A percentile compares a stretch with the other conserved stretches of the same genome.
Conservation (phyloP, 2,113 vertebrate species). For the Hydrolagus affinis region DNA sequence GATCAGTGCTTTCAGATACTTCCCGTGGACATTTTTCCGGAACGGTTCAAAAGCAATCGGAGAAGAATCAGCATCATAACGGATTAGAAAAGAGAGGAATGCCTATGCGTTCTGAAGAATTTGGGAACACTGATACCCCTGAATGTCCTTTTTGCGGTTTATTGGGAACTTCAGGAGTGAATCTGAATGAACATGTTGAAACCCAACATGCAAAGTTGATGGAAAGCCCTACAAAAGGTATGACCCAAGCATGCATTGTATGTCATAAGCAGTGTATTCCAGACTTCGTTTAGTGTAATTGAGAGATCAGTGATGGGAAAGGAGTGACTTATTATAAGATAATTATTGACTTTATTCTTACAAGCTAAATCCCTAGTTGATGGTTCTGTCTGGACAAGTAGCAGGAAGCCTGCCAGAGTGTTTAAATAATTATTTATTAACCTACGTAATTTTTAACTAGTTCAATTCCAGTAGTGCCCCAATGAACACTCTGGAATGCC, state of each 20-base stretch:
- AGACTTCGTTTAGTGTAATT: not conserved
- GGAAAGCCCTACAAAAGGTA: slow-evolving; percentile 43
- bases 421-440: too few relatives aligned
- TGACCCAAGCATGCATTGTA: not conserved
- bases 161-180: slow-evolving; percentile 38
- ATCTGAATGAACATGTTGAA: slow-evolving; percentile 49
- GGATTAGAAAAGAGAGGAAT: slow-evolving; percentile 34
- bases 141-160: slow-evolving; percentile 53
- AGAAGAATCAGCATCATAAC: slow-evolving; percentile 23
- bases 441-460: too few relatives aligned
- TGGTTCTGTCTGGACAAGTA: too few relatives aligned
- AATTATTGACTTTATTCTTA: too few relatives aligned
- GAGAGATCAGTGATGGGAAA: not conserved
- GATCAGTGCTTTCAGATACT: not conserved
- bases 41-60: not conserved
- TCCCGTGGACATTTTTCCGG: not conserved
- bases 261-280: not conserved
- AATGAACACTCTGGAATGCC: too few relatives aligned
- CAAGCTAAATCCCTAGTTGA: too few relatives aligned
- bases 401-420: too few relatives aligned
- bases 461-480: too few relatives aligned
- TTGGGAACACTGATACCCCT: not conserved
- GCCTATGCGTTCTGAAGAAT: slow-evolving; percentile 3
- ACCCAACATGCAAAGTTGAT: slow-evolving; percentile 44
- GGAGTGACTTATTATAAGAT: not conserved